Evolutionary conservation across 2,888 invertebrate species (phyloP).

Genomic region (Liopterus haemorrhoidalis): DNA sequence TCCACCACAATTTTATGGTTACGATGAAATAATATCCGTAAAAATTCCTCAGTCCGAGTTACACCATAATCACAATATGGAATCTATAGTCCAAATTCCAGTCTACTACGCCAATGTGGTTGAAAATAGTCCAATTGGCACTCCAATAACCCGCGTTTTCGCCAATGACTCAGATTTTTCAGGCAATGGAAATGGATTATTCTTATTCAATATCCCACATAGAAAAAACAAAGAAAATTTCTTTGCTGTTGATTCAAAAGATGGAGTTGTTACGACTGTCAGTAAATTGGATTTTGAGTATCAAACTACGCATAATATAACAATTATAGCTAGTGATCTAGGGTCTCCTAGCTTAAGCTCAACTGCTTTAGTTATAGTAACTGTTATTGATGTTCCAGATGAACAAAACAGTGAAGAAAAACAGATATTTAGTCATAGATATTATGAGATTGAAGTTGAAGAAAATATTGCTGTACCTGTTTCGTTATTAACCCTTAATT

Average conservation of each 20-base stretch:
- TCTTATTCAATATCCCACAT: conserved; percentile 69
- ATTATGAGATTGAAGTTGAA: conserved; percentile 75
- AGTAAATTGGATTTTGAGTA: conserved; percentile 67
- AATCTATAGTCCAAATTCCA: conserved; percentile 55
- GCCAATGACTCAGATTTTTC: conserved; percentile 82
- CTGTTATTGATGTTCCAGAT: conserved; percentile 61
- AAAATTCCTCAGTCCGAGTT: conserved; percentile 49
- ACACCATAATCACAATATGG: conserved; percentile 50
- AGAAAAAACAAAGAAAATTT: conserved; percentile 56
- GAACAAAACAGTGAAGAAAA: conserved; percentile 41
- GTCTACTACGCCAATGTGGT: conserved; percentile 70
- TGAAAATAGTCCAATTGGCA: conserved; percentile 70
- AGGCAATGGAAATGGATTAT: conserved; percentile 81
- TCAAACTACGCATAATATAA: conserved; percentile 63
- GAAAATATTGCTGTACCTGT: conserved; percentile 75
- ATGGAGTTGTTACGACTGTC: conserved; percentile 73
- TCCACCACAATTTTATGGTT: conserved; percentile 71
- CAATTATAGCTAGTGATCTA: conserved; percentile 76
- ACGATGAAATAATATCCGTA: conserved; percentile 57
- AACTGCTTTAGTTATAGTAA: conserved; percentile 65
- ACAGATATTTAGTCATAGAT: conserved; percentile 49
- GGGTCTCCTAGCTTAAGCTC: conserved; percentile 78
- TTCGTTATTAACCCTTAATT: conserved; percentile 68
- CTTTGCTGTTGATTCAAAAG: conserved; percentile 79
- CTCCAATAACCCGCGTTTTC: conserved; percentile 65